Base-by-base conservation (phyloP, 2,113 vertebrate genomes). In the Syngnathus floridae region DNA sequence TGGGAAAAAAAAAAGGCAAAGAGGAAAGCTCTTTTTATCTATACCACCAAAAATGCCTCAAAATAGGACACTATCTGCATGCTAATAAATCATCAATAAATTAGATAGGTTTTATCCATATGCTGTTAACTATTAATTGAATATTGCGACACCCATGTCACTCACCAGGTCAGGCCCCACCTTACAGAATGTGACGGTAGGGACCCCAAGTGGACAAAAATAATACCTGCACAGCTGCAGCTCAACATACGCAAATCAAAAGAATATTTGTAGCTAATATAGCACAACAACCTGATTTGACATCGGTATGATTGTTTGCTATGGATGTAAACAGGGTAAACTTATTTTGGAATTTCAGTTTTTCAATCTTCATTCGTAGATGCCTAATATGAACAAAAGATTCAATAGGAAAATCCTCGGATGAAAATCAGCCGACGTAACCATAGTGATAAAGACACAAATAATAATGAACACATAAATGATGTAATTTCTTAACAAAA, bases 1-100 rank as follows among this genome's bases (percentile, higher is more conserved):
- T 62, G 62, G n/a, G n/a, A 72, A 66, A 67, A 45, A 65, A 67
- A 46, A 65, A 46, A 52, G 46, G 40, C 61, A 21, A 21, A 4
- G 0, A 71, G 22, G 5, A 12, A 63, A 66, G 46, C 22, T 36
- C 38, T 71, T 72, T 66, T 43, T 21, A 75, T 64, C 45, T 60
- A 7, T 31, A 14, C 49, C 58, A 41, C 11, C n/a, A 61, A 22
- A 55, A 26, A 55, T 31, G 52, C 21, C 12, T 3, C 19, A 5
- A 19, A 58, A 9, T 17, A 4, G 55, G 17, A 58, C 17, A 14
- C 35, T n/a, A 5, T 22, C 9, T 22, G 21, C 10, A 54, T 11
- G 26, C 4, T 22, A 26, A 4, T 22, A 10, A 21, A 52, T 54
- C 21, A 54, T 1, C 26, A 26, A 31, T 6, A 48, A 48, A 41